Conservation (phyloP, 2,113 vertebrate species). For the Pituophis catenifer region DNA sequence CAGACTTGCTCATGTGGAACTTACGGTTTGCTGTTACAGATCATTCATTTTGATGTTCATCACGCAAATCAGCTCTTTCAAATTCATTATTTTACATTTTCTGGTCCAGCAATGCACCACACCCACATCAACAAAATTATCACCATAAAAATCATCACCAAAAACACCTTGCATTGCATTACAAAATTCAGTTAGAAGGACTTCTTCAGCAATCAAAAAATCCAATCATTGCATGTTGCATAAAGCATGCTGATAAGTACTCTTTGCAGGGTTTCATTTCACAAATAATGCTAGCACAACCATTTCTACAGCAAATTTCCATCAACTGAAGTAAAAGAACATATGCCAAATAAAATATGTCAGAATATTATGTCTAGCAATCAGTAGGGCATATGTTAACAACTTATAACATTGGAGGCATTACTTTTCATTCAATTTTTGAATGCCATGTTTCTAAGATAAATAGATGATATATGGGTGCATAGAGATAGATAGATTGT, state of each 20-base stretch:
- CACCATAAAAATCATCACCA: neutral
- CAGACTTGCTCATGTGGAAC: neutral
- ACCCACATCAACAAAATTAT: neutral
- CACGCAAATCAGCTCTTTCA: neutral
- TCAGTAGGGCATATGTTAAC: neutral
- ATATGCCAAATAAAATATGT: neutral
- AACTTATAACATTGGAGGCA: neutral
- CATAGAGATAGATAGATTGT: too few species aligned
- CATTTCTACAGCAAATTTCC: neutral
- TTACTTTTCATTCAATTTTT: neutral
- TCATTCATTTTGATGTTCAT: neutral
- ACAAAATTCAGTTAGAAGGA: neutral
- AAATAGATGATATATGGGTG: neutral
- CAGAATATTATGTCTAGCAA: neutral
- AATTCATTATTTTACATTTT: neutral
- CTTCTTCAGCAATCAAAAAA: neutral
- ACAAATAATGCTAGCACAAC: neutral
- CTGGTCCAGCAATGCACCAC: neutral
- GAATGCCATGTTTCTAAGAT: neutral
- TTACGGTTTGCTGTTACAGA: neutral
- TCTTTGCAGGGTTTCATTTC: neutral
- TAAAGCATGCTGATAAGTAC: neutral
- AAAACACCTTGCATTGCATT: neutral
- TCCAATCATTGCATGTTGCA: neutral
- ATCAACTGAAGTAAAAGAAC: neutral